Base-by-base conservation (phyloP, 2,113 vertebrate species). In the Speoplatyrhinus poulsoni region DNA sequence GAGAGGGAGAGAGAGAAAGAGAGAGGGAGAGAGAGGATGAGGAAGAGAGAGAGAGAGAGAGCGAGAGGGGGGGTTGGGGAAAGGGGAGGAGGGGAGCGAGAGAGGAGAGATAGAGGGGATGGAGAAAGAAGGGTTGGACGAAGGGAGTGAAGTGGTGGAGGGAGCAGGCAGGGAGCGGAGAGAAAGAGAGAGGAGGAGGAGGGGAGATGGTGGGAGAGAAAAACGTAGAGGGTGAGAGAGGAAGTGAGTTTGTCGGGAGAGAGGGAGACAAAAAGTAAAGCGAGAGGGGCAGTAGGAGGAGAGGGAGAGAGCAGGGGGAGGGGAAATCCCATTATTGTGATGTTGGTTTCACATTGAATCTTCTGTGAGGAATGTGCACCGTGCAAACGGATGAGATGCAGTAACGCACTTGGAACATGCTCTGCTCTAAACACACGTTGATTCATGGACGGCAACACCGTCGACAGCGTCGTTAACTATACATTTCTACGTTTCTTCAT, bases 31-130 rank as follows among this genome's bases (percentile, higher is more conserved):
- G n/a, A 55, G 10, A 55, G n/a, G n/a, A n/a, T n/a, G n/a, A n/a
- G n/a, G n/a, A n/a, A n/a, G n/a, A n/a, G n/a, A n/a, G 53, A 6
- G 9, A 55, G n/a, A 19, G 3, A 16, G 53, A n/a, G 16, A 2
- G 8, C n/a, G n/a, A n/a, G n/a, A n/a, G n/a, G n/a, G n/a, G n/a
- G n/a, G 90, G 61, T 5, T 32, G 1, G 26, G 67, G 36, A 10
- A 17, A 7, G 46, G 12, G 12, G 10, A 19, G 19, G 46, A 19
- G 15, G 12, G 60, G 3, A 60, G 49, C n/a, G n/a, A n/a, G n/a
- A n/a, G n/a, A n/a, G n/a, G n/a, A n/a, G 52, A 36, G 52, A 13
- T 15, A 54, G n/a, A 13, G 9, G 50, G 50, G 50, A n/a, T 13
- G 16, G 52, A 15, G 52, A 15, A 19, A 6, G 52, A 6, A 4